A percentile compares a stretch with the other conserved stretches of the same genome.
Evolutionary conservation across 1,140 invertebrate genomes (phyloP).

Genomic region (Cydia pomonella): DNA sequence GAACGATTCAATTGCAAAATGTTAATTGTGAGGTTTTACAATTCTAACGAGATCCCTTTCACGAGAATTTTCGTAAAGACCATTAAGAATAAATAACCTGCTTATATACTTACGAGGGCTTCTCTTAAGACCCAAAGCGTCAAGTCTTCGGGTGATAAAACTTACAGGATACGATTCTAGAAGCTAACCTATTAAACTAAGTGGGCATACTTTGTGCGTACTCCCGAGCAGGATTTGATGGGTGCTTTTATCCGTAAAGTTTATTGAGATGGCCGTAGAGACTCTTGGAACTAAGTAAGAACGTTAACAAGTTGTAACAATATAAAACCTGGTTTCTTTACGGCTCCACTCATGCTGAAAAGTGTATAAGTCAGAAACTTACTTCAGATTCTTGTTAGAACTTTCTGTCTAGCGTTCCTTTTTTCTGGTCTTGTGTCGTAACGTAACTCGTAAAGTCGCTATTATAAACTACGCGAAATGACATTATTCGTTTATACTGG

Average conservation of each 20-base stretch:
- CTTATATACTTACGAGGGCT: background rate
- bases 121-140: background rate
- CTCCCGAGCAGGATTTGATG: background rate
- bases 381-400: background rate
- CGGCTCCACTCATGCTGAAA: background rate
- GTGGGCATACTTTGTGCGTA: background rate
- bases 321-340: conserved; percentile 17
- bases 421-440: background rate
- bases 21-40: too few relatives aligned
- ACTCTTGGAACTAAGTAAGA: background rate
- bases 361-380: background rate
- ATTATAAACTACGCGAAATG: background rate
- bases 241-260: conserved; percentile 5
- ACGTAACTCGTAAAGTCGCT: background rate
- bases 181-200: conserved; percentile 5
- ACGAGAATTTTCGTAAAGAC: too few relatives aligned
- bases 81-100: background rate
- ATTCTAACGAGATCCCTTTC: too few relatives aligned
- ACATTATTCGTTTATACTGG: too few relatives aligned
- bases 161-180: conserved; percentile 8
- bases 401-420: background rate
- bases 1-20: too few relatives aligned
- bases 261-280: conserved; percentile 3
- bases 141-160: background rate
- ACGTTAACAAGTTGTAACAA: background rate